These are phyloP conservation scores for Epinephelus coioides DNA, from an alignment of 2,797 vertebrate species.

Conservation along the genomic window DNA sequence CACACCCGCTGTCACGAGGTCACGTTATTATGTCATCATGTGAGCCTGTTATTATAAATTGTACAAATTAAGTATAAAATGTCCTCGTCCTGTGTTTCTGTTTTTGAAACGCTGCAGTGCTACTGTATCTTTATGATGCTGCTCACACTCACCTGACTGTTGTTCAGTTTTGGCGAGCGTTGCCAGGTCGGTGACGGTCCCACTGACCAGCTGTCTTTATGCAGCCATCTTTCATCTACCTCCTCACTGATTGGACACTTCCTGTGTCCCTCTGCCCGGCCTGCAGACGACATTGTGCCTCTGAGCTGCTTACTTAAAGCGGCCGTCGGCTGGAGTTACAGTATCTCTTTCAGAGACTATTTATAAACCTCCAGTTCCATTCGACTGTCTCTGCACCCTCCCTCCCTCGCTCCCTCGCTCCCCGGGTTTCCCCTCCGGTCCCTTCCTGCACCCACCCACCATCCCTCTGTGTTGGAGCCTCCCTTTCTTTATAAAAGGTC, in stretches of 20 bases:
- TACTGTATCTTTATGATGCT: constrained; percentile 5
- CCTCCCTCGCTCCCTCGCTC: neutral
- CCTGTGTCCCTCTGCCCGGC: constrained; percentile 53
- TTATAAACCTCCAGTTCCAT: constrained; percentile 71
- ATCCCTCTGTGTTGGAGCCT: constrained; percentile 12
- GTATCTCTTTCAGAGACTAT: constrained; percentile 80
- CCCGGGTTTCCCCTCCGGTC: constrained; percentile 27
- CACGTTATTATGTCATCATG: neutral
- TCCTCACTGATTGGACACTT: constrained; percentile 50
- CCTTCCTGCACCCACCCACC: constrained; percentile 32
- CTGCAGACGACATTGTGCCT: constrained; percentile 70
- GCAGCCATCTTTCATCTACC: constrained; percentile 31
- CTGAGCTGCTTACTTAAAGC: constrained; percentile 68
- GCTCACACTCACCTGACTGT: constrained; percentile 28
- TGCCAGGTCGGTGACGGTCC: constrained; percentile 14
- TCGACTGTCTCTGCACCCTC: constrained; percentile 50
- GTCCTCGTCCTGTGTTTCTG: neutral
- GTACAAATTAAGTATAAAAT: neutral
- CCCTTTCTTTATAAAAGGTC: constrained; percentile 28
- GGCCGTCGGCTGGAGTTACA: constrained; percentile 50
- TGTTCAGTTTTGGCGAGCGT: constrained; percentile 18
- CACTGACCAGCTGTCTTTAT: constrained; percentile 35
- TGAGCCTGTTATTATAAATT: neutral
- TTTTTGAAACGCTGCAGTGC: neutral
- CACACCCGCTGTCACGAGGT: neutral